Evolutionary conservation across 2,113 vertebrate species (phyloP), one percentile per base, ranked within the genome.

Genomic region (Caloenas nicobarica): DNA sequence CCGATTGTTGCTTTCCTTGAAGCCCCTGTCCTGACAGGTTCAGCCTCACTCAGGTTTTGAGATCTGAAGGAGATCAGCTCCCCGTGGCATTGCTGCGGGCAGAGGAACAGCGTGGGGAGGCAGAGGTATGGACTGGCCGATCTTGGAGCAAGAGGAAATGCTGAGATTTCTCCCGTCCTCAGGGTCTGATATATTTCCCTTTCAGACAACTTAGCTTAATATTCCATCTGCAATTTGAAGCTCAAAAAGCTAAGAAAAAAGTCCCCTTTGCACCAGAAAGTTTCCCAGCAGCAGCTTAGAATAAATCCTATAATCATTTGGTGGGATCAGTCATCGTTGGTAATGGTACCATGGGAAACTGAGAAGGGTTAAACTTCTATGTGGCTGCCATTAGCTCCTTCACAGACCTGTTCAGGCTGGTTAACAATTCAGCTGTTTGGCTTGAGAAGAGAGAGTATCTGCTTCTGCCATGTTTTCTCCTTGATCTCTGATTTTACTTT

Each of bases 321-420:
- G 77, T 86, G 86, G 94, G 89, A 84, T 92, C 15, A 38, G 69
- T 51, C 48, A 16, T 81, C 1, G 0, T 50, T 66, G 53, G 51
- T 96, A 92, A 96, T 79, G 93, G 93, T 95, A 70, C 78, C 42
- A 77, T 96, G 96, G 96, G 97, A 96, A 97, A 85, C 58, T 33
- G 86, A 97, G 91, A 96, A 93, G 94, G 93, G 96, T 97, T 97
- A 95, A 91, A 95, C 83, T 92, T 96, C 53, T 40, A 65, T 85
- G 90, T 88, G 90, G 90, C 85, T 90, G 87, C 91, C 29, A 3
- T 61, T 40, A 90, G 87, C 68, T 91, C 76, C 86, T 89, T 60
- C 46, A 18, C 14, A 53, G 90, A 85, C 2, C 74, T 82, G 73
- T 66, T 81, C 9, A 12, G 94, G 86, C 97, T 92, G 91, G 94